These are phyloP conservation scores for Canis aureus DNA, from an alignment of 2,113 vertebrate species.

Conservation along the genomic window DNA sequence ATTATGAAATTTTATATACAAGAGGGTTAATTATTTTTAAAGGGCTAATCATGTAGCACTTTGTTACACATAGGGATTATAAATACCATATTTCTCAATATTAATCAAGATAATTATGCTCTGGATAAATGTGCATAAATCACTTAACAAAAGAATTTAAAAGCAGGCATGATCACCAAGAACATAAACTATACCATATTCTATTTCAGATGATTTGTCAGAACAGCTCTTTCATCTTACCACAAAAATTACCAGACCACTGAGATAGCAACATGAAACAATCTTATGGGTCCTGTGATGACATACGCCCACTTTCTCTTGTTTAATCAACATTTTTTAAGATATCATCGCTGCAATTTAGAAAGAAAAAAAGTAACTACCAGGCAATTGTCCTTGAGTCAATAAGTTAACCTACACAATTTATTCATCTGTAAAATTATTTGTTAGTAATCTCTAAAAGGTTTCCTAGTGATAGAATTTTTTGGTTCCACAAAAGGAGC, in stretches of 20 bases:
- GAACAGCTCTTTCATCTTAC: slow-evolving; percentile 25
- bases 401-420: slow-evolving; percentile 47
- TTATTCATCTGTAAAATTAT: slow-evolving; percentile 44
- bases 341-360: not conserved
- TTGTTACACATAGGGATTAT: slow-evolving; percentile 70
- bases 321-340: slow-evolving; percentile 50
- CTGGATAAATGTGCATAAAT: slow-evolving; percentile 73
- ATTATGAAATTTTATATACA: slow-evolving; percentile 68
- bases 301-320: slow-evolving; percentile 41
- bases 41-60: slow-evolving; percentile 63
- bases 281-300: not conserved
- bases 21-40: slow-evolving; percentile 72
- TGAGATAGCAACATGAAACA: slow-evolving; percentile 43
- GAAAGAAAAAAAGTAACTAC: not conserved
- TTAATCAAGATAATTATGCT: slow-evolving; percentile 78
- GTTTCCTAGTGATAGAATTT: not conserved
- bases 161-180: slow-evolving; percentile 44
- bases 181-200: slow-evolving; percentile 55
- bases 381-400: slow-evolving; percentile 25
- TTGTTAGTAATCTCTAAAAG: slow-evolving; percentile 1
- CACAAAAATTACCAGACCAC: slow-evolving; percentile 51
- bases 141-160: slow-evolving; percentile 69
- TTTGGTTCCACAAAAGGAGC: not conserved
- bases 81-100: slow-evolving; percentile 69
- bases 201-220: slow-evolving; percentile 47